phyloP scores from a whole-genome alignment of 2,888 invertebrate genomes.

The Lymantria monacha region DNA sequence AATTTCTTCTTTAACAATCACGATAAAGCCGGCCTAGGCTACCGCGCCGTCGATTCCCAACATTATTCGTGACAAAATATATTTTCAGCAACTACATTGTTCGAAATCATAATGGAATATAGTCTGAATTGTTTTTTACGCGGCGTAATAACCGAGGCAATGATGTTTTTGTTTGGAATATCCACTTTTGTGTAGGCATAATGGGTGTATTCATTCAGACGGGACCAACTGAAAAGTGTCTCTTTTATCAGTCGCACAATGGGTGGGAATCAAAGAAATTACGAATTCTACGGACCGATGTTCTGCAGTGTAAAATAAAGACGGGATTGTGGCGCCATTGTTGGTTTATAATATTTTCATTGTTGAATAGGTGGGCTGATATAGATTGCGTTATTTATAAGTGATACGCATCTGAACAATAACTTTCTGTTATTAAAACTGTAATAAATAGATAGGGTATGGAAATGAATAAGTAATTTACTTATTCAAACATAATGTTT shows the following conservation, averaged over 20 bases:
- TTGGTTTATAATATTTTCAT: conserved; percentile 44
- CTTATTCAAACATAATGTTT: background rate
- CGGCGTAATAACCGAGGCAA: conserved; percentile 59
- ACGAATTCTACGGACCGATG: conserved; percentile 63
- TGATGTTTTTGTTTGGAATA: conserved; percentile 75
- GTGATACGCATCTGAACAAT: conserved; percentile 14
- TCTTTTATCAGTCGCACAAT: conserved; percentile 77
- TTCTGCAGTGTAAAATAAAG: conserved; percentile 72
- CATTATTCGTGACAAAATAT: conserved; percentile 55
- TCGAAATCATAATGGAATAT: conserved; percentile 63
- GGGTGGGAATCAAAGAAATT: conserved; percentile 78
- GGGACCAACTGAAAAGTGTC: conserved; percentile 73
- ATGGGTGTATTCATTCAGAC: conserved; percentile 79
- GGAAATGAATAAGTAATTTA: conserved; percentile 1
- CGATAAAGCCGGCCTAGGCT: conserved; percentile 35
- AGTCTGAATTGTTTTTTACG: conserved; percentile 67
- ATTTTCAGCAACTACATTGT: conserved; percentile 60
- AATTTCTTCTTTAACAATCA: conserved; percentile 13
- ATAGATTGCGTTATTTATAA: conserved; percentile 26
- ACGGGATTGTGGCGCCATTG: conserved; percentile 43
- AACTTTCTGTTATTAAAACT: conserved; percentile 15
- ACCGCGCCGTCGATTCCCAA: conserved; percentile 34
- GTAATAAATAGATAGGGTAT: conserved; percentile 15
- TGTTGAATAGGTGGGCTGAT: conserved; percentile 34
- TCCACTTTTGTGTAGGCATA: conserved; percentile 76